These are phyloP conservation scores for Ferrisia virgata DNA, from an alignment of 2,888 invertebrate species.

Conservation along the genomic window DNA sequence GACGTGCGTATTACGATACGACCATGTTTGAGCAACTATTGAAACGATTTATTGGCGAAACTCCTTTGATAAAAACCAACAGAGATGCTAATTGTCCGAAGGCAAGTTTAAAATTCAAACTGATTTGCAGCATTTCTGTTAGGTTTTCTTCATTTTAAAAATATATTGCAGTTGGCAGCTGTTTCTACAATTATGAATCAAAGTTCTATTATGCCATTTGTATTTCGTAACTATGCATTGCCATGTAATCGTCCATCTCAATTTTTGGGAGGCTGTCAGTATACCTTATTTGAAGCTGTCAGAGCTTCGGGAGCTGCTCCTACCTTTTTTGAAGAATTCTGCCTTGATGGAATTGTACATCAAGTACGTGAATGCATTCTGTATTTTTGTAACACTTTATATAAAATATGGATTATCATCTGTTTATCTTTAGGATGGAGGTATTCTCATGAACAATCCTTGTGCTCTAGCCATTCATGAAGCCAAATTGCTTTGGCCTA, in stretches of 20 bases:
- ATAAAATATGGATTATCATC: neutral
- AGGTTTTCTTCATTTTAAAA: neutral
- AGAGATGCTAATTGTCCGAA: slow-evolving; percentile 60
- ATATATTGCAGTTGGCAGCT: slow-evolving; percentile 63
- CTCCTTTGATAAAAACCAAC: slow-evolving; percentile 61
- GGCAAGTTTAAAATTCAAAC: slow-evolving; percentile 53
- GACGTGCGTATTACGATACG: slow-evolving; percentile 86
- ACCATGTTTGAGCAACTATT: slow-evolving; percentile 75
- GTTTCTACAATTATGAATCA: slow-evolving; percentile 78
- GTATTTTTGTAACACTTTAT: neutral
- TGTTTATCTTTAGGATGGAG: slow-evolving; percentile 65
- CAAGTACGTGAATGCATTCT: slow-evolving; percentile 56
- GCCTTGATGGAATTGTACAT: slow-evolving; percentile 65
- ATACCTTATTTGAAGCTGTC: slow-evolving; percentile 77
- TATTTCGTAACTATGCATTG: slow-evolving; percentile 81
- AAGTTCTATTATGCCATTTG: slow-evolving; percentile 67
- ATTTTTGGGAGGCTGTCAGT: slow-evolving; percentile 68
- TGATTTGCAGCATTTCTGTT: no score
- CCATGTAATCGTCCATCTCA: slow-evolving; percentile 67
- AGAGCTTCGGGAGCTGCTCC: slow-evolving; percentile 89
- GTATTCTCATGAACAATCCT: slow-evolving; percentile 83
- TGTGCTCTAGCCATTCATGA: slow-evolving; percentile 85
- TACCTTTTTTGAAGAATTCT: slow-evolving; percentile 82
- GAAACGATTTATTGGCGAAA: slow-evolving; percentile 63
- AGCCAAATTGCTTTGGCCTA: slow-evolving; percentile 77